Evolutionary conservation across 1,140 invertebrate genomes (phyloP).

Genomic region (Eriosoma lanigerum): DNA sequence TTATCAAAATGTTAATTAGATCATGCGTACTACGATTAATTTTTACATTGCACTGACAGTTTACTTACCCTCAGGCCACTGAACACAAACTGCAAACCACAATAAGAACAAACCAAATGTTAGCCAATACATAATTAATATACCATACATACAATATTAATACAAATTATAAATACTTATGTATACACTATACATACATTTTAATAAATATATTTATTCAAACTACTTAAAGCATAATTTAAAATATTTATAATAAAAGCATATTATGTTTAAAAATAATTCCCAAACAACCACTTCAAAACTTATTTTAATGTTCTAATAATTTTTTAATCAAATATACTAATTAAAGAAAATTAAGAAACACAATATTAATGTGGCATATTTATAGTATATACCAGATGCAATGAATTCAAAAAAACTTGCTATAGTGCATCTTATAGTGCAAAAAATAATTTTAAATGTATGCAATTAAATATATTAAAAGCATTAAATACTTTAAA

Average conservation of each 20-base stretch:
- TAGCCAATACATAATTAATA: slow-evolving; percentile 48
- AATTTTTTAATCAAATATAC: not conserved
- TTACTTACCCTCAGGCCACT: slow-evolving; percentile 78
- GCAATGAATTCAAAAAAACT: not conserved
- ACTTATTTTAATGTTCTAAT: not conserved
- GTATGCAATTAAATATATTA: not conserved
- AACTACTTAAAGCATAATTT: slow-evolving; percentile 32
- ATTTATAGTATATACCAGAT: not conserved
- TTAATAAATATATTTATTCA: not conserved
- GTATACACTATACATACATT: no score
- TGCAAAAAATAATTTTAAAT: not conserved
- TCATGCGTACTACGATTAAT: slow-evolving; percentile 16
- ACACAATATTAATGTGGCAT: not conserved
- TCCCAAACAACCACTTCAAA: slow-evolving; percentile 11
- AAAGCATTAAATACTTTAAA: slow-evolving; percentile 11
- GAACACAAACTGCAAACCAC: slow-evolving; percentile 78
- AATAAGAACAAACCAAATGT: slow-evolving; percentile 56
- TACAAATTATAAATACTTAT: not conserved
- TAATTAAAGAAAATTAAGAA: not conserved
- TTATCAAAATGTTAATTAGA: slow-evolving; percentile 12
- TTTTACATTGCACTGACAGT: slow-evolving; percentile 29
- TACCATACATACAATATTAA: slow-evolving; percentile 49
- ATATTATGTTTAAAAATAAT: not conserved
- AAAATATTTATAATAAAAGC: slow-evolving; percentile 11
- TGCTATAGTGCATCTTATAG: not conserved